Evolutionary conservation across 1,140 invertebrate genomes (phyloP), one percentile per base, ranked within the genome.

Genomic region (Heterodera schachtii): DNA sequence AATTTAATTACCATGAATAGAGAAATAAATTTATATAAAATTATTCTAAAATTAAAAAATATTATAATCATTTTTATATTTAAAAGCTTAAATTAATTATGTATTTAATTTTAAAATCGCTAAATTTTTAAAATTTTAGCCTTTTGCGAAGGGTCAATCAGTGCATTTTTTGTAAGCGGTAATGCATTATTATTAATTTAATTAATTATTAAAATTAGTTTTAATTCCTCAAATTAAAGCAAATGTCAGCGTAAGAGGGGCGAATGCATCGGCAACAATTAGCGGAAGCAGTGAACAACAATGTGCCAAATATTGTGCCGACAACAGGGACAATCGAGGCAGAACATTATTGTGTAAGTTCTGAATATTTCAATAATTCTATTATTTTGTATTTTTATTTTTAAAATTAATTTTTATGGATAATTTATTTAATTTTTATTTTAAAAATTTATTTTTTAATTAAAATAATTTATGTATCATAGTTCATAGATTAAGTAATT

Each of bases 141-240:
- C 67, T 80, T 85, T 86, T 86, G 78, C 76, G 85, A 86, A 67
- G 57, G 81, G 19, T 57, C 75, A 57, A 6, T 71, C 44, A 64
- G 73, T 43, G 82, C 84, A 49, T 83, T 83, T 81, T 84, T 66
- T 46, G 75, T 84, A 13, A 46, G 67, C 21, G 52, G 70, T 76
- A 60, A 47, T 70, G 44, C 41, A 46, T 78, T 47, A 70, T 67
- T 41, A 43, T n/a, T 7, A 78, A 52, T 49, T 75, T 60, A 60
- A 60, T 60, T 60, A 9, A 71, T 4, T 13, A 71, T 71, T 5
- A 71, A 43, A 78, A 46, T 7, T 70, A 78, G 9, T 13, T 41
- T 41, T 47, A 43, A 64, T 69, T 52, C 16, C n/a, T 83, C 11
- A 41, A 49, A 49, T 49, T 49, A 49, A 49, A 49, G 82, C 84